Evolutionary conservation across 2,797 vertebrate genomes (phyloP).

Genomic region (Decapterus maruadsi): DNA sequence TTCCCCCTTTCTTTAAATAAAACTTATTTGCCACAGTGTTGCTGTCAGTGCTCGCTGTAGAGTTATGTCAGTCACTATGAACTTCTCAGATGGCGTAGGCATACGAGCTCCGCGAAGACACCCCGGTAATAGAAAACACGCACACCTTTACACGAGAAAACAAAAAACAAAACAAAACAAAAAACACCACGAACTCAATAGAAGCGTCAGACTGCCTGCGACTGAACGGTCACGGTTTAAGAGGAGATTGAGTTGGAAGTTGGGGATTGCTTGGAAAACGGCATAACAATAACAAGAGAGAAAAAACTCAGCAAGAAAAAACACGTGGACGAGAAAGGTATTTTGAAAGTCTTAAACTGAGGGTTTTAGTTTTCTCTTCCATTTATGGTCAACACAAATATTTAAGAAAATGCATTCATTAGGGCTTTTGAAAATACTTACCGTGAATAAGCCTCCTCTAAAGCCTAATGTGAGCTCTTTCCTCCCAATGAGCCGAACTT

Average conservation of each 20-base stretch:
- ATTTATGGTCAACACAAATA: background rate
- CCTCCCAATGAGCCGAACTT: conserved; percentile 44
- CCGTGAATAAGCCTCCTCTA: conserved; percentile 37
- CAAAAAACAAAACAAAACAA: too few species aligned
- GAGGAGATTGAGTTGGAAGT: background rate
- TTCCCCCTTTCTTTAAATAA: too few species aligned
- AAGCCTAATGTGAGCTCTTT: conserved; percentile 22
- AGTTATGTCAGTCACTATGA: background rate
- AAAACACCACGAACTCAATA: background rate
- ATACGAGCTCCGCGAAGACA: background rate
- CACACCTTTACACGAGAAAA: too few species aligned
- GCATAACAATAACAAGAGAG: background rate
- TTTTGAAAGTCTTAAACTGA: background rate
- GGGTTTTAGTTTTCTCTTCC: background rate
- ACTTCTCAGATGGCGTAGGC: conserved; percentile 3
- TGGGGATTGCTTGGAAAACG: background rate
- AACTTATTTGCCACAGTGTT: background rate
- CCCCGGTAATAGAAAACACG: background rate
- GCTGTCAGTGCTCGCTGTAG: background rate
- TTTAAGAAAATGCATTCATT: background rate
- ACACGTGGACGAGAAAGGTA: too few species aligned
- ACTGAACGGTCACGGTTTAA: conserved; percentile 36
- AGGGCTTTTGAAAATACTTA: conserved; percentile 50
- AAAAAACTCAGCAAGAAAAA: background rate
- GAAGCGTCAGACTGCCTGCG: background rate